Conservation (phyloP, 2,797 vertebrate species). For the Microchirus variegatus region DNA sequence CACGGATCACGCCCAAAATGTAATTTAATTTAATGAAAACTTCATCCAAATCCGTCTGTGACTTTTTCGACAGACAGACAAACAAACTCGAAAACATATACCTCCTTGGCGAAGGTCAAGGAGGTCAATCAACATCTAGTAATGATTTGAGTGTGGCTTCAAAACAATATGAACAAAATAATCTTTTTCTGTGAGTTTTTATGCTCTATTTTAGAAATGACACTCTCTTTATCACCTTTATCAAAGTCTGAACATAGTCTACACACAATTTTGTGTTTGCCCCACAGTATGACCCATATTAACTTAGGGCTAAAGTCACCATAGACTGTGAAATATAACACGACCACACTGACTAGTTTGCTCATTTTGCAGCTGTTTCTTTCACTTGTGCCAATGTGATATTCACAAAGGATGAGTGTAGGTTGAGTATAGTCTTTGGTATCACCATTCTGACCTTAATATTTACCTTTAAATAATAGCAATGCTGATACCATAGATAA, state of each 20-base stretch:
- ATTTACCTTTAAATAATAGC: neutral
- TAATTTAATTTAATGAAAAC: too few species aligned
- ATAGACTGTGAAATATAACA: slow-evolving; percentile 74
- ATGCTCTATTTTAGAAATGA: neutral
- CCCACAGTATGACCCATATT: slow-evolving; percentile 30
- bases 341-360: slow-evolving; percentile 43
- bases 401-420: slow-evolving; percentile 21
- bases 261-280: slow-evolving; percentile 31
- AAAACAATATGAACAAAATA: too few species aligned
- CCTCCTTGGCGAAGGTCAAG: too few species aligned
- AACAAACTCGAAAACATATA: too few species aligned
- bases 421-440: slow-evolving; percentile 27
- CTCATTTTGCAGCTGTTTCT: slow-evolving; percentile 45
- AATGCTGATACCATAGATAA: neutral
- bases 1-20: too few species aligned
- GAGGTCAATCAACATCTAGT: too few species aligned
- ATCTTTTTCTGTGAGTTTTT: too few species aligned
- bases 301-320: slow-evolving; percentile 51
- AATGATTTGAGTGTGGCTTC: too few species aligned
- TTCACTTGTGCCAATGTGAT: slow-evolving; percentile 23
- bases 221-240: slow-evolving; percentile 6
- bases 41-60: too few species aligned
- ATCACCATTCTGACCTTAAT: slow-evolving; percentile 8
- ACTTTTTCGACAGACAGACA: too few species aligned
- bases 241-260: neutral